phyloP scores from a whole-genome alignment of 2,888 invertebrate species.

The Plebejus argus region DNA sequence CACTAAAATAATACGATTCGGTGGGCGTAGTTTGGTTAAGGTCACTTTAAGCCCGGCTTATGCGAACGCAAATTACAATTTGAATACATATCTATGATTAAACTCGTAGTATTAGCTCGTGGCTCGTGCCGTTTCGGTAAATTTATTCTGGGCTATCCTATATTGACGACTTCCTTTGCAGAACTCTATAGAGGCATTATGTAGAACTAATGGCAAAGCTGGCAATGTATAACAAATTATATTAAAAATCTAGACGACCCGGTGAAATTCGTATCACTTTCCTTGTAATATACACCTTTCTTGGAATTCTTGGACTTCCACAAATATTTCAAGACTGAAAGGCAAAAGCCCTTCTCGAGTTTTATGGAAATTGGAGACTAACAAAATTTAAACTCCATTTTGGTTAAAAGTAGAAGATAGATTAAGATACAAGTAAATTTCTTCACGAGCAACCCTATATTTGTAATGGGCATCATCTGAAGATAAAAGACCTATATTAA shows the following conservation, averaged over 20 bases:
- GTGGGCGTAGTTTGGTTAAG: slow-evolving; percentile 25
- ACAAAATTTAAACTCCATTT: no score
- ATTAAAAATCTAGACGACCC: no score
- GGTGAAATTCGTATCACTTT: no score
- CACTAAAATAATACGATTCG: background rate
- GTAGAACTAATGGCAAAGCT: no score
- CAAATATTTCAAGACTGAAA: no score
- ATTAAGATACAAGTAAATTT: no score
- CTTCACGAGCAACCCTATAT: background rate
- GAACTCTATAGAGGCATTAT: background rate
- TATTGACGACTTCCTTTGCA: background rate
- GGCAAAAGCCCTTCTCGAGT: no score
- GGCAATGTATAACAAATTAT: background rate
- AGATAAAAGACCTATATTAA: background rate
- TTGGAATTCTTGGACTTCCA: no score
- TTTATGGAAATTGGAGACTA: no score
- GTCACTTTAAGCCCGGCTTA: slow-evolving; percentile 15
- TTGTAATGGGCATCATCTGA: background rate
- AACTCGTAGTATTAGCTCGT: background rate
- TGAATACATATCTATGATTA: slow-evolving; percentile 16
- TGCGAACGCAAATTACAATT: slow-evolving; percentile 19
- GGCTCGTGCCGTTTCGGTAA: background rate
- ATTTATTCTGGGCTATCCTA: background rate
- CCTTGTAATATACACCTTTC: no score
- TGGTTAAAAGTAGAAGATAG: no score